Evolutionary conservation across 2,888 invertebrate genomes (phyloP), one percentile per base, ranked within the genome.

Genomic region (Sarcophaga carnaria): DNA sequence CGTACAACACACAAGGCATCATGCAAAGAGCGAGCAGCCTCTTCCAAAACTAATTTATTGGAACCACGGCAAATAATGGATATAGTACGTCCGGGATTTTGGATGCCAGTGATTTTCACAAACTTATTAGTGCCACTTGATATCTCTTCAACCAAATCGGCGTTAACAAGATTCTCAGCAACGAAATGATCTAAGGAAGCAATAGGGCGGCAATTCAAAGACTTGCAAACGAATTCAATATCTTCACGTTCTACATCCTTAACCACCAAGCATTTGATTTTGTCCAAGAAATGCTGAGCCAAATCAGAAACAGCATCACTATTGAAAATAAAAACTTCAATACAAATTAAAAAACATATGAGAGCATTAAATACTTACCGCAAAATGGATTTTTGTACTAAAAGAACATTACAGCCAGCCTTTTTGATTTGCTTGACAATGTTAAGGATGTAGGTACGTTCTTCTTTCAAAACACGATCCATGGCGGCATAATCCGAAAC

Each of bases 401-500:
- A 95, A 17, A 99, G 95, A 14, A 99, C 98, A 94, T 98, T 99
- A 94, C 99, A 99, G 3, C 99, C 99, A 83, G 98, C 96, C 92
- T 99, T 99, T 94, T 99, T 99, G 89, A 99, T 98, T 93, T 99
- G 98, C 93, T 99, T 99, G 6, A 99, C 98, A 91, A 99, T 98
- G 92, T 99, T 99, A 82, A 99, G 94, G 90, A 99, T 99, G 93
- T 99, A 99, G 78, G 98, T 96, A 77, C 99, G 96, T 94, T 99
- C 99, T 93, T 99, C 99, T 92, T 98, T 97, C 85, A 99, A 94
- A 0, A 99, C 98, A 83, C 99, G 96, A 93, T 99, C 99, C 99
- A 99, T 99, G 75, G 99, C 99, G n/a, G 99, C 96, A 93, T 99
- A 99, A 93, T 99, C 99, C 0, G 99, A 98, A 27, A 99, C 98